Conservation (phyloP, 2,888 invertebrate genomes). For the Philhelius pedissequus region DNA sequence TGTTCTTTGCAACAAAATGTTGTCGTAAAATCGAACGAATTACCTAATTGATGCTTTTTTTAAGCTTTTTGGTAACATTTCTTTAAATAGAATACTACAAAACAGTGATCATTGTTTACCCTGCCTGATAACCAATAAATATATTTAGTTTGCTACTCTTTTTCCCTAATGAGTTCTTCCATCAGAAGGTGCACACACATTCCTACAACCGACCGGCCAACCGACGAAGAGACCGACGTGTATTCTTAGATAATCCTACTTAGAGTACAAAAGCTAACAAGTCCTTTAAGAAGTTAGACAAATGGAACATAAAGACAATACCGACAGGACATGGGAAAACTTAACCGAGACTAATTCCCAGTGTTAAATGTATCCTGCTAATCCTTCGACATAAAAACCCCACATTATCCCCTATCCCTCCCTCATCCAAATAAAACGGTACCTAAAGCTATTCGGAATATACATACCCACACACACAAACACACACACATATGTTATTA, state of each 20-base stretch:
- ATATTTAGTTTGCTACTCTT: constrained; percentile 14
- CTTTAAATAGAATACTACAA: background rate
- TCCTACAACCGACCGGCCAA: no score
- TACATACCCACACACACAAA: background rate
- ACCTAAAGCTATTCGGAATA: background rate
- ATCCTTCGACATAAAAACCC: constrained; percentile 57
- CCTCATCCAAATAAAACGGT: background rate
- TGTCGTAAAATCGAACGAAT: no score
- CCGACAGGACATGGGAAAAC: constrained; percentile 38
- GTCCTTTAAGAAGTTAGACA: constrained; percentile 42
- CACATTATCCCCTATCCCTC: background rate
- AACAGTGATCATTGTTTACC: background rate
- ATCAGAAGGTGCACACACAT: background rate
- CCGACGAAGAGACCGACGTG: no score
- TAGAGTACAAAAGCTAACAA: constrained; percentile 61
- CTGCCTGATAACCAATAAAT: constrained; percentile 16
- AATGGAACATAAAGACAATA: constrained; percentile 19
- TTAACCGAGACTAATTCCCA: constrained; percentile 58
- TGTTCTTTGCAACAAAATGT: no score
- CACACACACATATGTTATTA: background rate
- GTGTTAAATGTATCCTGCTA: constrained; percentile 66
- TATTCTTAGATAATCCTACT: constrained; percentile 40
- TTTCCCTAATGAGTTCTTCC: constrained; percentile 12
- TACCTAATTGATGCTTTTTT: background rate
- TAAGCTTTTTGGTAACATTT: background rate